Evolutionary conservation across 2,888 invertebrate genomes (phyloP).

Genomic region (Micropterix aruncella): DNA sequence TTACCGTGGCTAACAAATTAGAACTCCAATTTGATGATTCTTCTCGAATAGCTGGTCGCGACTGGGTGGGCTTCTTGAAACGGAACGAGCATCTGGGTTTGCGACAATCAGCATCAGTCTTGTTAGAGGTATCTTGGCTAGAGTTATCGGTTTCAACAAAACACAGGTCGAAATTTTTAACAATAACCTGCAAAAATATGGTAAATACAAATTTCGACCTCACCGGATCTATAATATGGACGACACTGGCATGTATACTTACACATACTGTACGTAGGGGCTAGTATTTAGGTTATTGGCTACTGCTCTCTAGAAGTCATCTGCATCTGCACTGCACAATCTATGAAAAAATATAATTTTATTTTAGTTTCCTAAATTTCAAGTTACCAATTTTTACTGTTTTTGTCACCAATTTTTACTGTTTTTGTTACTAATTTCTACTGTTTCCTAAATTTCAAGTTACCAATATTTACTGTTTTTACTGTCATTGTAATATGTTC

Average conservation of each 20-base stretch:
- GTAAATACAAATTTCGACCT: not conserved
- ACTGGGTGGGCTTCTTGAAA: not conserved
- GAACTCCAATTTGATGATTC: not conserved
- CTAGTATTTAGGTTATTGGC: too few species aligned
- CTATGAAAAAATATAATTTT: too few species aligned
- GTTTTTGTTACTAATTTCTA: too few species aligned
- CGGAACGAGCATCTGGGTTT: not conserved
- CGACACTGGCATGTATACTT: not conserved
- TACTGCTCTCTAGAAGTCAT: too few species aligned
- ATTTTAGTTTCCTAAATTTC: too few species aligned
- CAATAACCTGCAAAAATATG: not conserved
- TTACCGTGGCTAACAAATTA: not conserved
- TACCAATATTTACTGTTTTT: too few species aligned
- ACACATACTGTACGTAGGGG: too few species aligned
- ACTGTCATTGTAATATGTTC: too few species aligned
- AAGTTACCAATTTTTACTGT: too few species aligned
- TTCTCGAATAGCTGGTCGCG: slow-evolving; percentile 1
- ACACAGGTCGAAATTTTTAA: not conserved
- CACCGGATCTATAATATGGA: not conserved
- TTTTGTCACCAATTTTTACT: too few species aligned
- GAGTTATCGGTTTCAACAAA: not conserved
- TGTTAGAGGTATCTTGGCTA: not conserved
- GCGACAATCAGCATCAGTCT: not conserved
- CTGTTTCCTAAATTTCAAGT: too few species aligned
- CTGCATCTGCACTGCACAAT: too few species aligned